A percentile compares a stretch with the other conserved stretches of the same genome.
Conservation (phyloP, 2,797 vertebrate genomes). For the Chiroxiphia lanceolata region DNA sequence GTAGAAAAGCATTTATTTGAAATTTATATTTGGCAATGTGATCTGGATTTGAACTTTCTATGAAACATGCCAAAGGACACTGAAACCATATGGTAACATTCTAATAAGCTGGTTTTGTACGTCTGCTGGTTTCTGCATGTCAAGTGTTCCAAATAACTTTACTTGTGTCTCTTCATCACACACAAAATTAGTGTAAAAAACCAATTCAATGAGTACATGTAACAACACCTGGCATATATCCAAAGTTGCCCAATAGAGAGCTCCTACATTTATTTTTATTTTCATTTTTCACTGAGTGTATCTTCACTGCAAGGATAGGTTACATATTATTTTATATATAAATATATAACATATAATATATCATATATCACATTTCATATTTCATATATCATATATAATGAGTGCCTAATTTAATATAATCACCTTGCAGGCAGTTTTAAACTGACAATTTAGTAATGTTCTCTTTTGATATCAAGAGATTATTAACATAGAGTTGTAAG, state of each 20-base stretch:
- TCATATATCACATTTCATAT: too few relatives aligned
- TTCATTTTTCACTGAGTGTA: not conserved
- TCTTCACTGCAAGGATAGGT: not conserved
- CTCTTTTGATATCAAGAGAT: not conserved
- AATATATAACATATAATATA: not conserved
- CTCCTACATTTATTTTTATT: too few relatives aligned
- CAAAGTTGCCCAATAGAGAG: not conserved
- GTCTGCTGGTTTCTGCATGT: not conserved
- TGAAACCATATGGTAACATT: not conserved
- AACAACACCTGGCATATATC: not conserved
- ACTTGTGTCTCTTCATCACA: not conserved
- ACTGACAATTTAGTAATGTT: not conserved
- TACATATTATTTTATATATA: not conserved
- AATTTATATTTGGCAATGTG: not conserved
- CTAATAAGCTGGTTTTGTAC: not conserved
- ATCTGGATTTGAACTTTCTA: not conserved
- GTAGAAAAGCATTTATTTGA: not conserved
- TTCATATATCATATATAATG: too few relatives aligned
- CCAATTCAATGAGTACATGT: not conserved
- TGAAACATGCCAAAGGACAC: not conserved
- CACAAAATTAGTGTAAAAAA: not conserved
- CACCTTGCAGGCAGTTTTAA: not conserved
- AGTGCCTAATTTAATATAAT: not conserved
- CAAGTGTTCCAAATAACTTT: not conserved
- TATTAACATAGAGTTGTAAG: not conserved